Conservation (phyloP, 1,140 invertebrate species). For the Zaprionus taronus region DNA sequence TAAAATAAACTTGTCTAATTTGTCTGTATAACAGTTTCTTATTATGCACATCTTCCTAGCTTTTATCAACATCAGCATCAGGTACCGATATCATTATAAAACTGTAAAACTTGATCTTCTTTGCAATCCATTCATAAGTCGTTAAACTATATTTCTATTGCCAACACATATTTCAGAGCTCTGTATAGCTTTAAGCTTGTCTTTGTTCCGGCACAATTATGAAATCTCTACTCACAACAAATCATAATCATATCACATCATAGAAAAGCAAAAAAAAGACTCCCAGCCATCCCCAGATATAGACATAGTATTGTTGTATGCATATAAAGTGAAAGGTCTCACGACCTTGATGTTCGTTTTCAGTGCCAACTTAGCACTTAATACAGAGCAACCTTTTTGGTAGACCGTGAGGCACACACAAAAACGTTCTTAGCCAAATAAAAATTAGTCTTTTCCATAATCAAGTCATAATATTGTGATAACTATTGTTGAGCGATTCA, state of each 20-base stretch:
- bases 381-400: constrained; percentile 65
- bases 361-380: constrained; percentile 73
- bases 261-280: constrained; percentile 31
- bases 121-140: constrained; percentile 17
- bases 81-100: neutral
- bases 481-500: constrained; percentile 49
- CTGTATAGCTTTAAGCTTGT: constrained; percentile 36
- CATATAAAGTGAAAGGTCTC: constrained; percentile 60
- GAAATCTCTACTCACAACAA: constrained; percentile 37
- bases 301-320: neutral
- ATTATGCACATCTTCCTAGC: neutral
- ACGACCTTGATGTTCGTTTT: constrained; percentile 66
- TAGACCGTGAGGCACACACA: too few species aligned
- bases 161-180: constrained; percentile 25
- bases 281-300: constrained; percentile 46
- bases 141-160: constrained; percentile 49
- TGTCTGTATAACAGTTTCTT: neutral
- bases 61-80: neutral
- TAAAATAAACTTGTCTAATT: neutral
- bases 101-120: constrained; percentile 1
- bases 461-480: constrained; percentile 82
- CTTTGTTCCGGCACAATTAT: constrained; percentile 43
- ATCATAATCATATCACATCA: constrained; percentile 46
- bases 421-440: constrained; percentile 69
- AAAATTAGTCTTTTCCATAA: constrained; percentile 81